Evolutionary conservation across 2,797 vertebrate genomes (phyloP).

Genomic region (Malurus splendens): DNA sequence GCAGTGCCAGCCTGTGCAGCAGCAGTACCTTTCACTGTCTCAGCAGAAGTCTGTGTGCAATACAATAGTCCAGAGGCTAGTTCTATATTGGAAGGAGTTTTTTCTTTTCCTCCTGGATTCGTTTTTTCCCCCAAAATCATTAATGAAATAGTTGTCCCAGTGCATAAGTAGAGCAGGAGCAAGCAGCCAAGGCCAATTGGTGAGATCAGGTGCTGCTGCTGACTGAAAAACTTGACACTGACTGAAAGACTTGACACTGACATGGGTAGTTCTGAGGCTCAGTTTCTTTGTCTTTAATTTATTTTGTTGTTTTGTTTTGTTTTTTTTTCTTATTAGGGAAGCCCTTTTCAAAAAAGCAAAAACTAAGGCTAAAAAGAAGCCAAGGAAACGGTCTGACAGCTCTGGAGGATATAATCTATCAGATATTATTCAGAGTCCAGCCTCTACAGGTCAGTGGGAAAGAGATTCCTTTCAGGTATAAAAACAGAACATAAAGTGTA

Average conservation of each 20-base stretch:
- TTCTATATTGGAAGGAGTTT: neutral
- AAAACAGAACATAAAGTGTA: neutral
- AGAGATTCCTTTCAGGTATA: neutral
- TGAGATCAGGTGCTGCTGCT: neutral
- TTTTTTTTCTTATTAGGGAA: slow-evolving; percentile 73
- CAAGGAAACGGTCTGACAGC: slow-evolving; percentile 88
- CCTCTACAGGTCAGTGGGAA: slow-evolving; percentile 81
- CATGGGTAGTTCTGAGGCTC: neutral
- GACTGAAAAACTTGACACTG: neutral
- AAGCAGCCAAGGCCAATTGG: neutral
- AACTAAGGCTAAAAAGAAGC: slow-evolving; percentile 91
- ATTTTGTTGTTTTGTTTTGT: neutral
- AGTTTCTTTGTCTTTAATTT: neutral
- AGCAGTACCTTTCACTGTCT: neutral
- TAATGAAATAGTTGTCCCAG: neutral
- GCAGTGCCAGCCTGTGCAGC: neutral
- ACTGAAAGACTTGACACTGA: neutral
- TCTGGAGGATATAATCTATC: slow-evolving; percentile 95
- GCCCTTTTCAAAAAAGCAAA: slow-evolving; percentile 87
- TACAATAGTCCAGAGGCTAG: neutral
- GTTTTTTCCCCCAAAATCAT: accelerated
- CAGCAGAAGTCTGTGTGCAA: neutral
- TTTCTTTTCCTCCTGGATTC: neutral
- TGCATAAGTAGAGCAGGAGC: neutral
- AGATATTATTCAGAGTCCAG: slow-evolving; percentile 89